Evolutionary conservation across 2,888 invertebrate species (phyloP).

Genomic region (Pristionchus mayeri): DNA sequence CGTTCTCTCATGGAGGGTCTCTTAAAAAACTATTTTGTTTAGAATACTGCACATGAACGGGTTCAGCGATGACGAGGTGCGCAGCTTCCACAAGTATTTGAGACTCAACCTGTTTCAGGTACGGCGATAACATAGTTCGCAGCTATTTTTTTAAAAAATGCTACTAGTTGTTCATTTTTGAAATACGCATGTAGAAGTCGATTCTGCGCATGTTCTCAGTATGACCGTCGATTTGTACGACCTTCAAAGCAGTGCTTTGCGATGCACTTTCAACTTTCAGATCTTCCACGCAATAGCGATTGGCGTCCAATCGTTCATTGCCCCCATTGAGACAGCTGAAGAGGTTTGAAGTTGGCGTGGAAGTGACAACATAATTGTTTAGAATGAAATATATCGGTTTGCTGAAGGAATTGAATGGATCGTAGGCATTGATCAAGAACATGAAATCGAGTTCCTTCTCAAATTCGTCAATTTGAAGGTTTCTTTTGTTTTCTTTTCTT

Average conservation of each 20-base stretch:
- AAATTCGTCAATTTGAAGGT: background rate
- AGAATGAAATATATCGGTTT: background rate
- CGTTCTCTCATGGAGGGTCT: too few species aligned
- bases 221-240: too few species aligned
- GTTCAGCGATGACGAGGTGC: constrained; percentile 2
- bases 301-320: background rate
- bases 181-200: too few species aligned
- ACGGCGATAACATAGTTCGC: too few species aligned
- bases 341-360: background rate
- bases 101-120: background rate
- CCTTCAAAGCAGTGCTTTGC: too few species aligned
- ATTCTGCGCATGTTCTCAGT: too few species aligned
- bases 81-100: constrained; percentile 19
- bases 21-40: too few species aligned
- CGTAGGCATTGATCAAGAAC: background rate
- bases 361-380: background rate
- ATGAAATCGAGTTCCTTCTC: background rate
- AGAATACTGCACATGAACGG: too few species aligned
- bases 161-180: background rate
- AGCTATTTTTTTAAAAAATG: background rate
- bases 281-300: constrained; percentile 14
- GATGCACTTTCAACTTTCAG: too few species aligned
- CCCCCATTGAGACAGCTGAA: background rate
- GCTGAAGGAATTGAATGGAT: background rate
- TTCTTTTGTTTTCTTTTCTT: background rate